These are phyloP conservation scores for Microtus pennsylvanicus DNA, from an alignment of 2,113 vertebrate species.

Conservation along the genomic window DNA sequence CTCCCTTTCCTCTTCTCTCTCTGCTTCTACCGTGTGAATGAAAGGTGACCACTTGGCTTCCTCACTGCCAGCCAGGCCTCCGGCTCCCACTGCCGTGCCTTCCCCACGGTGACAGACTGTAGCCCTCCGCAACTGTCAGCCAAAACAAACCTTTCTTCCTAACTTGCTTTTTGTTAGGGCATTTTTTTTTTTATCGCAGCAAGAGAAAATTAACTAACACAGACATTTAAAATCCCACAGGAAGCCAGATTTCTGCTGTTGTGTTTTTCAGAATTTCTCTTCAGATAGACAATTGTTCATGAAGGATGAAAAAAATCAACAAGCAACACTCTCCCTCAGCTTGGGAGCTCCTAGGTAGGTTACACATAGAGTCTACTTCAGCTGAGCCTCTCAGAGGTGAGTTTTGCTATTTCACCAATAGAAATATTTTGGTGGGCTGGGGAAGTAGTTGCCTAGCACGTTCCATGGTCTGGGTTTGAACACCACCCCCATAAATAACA, in stretches of 20 bases:
- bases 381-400: not conserved
- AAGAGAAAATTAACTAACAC: not conserved
- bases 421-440: not conserved
- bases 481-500: not conserved
- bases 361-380: slow-evolving; percentile 15
- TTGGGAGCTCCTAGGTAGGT: not conserved
- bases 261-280: not conserved
- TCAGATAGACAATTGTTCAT: not conserved
- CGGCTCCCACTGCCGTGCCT: not conserved
- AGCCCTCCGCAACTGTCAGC: not conserved
- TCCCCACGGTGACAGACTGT: not conserved
- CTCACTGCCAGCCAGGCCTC: not conserved
- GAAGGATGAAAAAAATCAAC: not conserved
- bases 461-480: not conserved
- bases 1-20: not conserved
- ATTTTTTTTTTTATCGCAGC: not conserved
- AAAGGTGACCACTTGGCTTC: not conserved
- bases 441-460: not conserved
- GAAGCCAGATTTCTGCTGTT: not conserved
- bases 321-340: not conserved
- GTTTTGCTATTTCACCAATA: slow-evolving; percentile 47
- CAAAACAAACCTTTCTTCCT: not conserved
- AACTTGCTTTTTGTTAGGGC: not conserved
- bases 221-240: not conserved
- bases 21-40: not conserved